Evolutionary conservation across 2,113 vertebrate species (phyloP), one percentile per base, ranked within the genome.

Genomic region (Hirundichthys speculiger): DNA sequence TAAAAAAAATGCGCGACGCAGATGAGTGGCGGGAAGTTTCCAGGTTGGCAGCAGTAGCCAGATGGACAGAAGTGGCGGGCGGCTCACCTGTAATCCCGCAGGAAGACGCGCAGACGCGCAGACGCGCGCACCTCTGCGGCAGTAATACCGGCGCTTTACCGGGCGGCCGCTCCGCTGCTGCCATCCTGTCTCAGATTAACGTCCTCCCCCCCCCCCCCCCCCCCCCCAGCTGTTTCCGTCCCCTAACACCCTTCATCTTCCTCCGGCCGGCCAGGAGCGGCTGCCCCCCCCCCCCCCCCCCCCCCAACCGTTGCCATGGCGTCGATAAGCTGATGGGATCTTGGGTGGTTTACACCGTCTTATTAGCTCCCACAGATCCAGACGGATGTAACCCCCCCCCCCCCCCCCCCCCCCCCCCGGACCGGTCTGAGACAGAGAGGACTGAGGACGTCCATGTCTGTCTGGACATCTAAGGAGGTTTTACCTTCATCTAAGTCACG

Each of bases 161-260:
- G 85, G 79, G 57, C 43, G 41, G 79, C 76, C 79, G 82, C 83
- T 62, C 82, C 89, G 67, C 84, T 89, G 69, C 84, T 89, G 69
- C 84, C 88, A 90, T 89, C 89, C 88, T 89, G 88, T 87, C 55
- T 73, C 73, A 90, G 86, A 92, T 90, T 88, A 87, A 89, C 86
- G 75, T 85, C 78, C 83, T 88, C 73, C 80, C 69, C 74, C 77
- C 73, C 82, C 74, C 69, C 53, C 77, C 87, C 79, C 70, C 83
- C 73, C 71, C 54, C 77, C n/a, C 75, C 90, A 92, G 87, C 88
- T 92, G 90, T 88, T 91, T 88, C 83, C 86, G 77, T 83, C 77
- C 56, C 80, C 62, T 84, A 86, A 91, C 83, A 88, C 85, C 86
- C 73, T 75, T 91, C 85, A 90, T 86, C 86, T 90, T 87, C 74